Percentiles rank a stretch among this genome's conserved stretches.
phyloP scores from a whole-genome alignment of 1,140 invertebrate genomes.

The Sminthurinus signatus region DNA sequence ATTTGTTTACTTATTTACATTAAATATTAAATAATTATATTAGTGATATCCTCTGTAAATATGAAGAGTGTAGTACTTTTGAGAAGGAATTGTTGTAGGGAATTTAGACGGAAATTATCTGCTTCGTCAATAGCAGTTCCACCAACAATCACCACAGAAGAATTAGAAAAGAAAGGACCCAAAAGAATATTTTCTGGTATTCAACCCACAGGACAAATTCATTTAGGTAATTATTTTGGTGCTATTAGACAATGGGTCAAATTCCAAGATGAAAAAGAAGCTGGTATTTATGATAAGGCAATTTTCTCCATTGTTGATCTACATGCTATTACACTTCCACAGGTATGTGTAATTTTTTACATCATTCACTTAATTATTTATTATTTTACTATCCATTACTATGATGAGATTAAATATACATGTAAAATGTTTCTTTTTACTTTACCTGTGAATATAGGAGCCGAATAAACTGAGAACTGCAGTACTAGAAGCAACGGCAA shows the following conservation, averaged over 20 bases:
- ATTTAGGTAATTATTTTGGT: slow-evolving; percentile 96
- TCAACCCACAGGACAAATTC: slow-evolving; percentile 88
- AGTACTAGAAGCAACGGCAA: slow-evolving; percentile 70
- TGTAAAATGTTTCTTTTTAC: too few species aligned
- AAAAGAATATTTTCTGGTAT: slow-evolving; percentile 77
- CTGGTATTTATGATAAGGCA: slow-evolving; percentile 52
- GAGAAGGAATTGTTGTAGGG: too few species aligned
- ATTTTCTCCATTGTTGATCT: slow-evolving; percentile 87
- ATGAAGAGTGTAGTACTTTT: too few species aligned
- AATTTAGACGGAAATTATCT: too few species aligned
- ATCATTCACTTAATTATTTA: not conserved
- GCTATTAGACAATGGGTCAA: slow-evolving; percentile 80
- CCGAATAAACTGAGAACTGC: slow-evolving; percentile 59
- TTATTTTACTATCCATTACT: not conserved
- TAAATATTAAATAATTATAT: too few species aligned
- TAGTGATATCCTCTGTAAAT: too few species aligned
- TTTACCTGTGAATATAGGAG: slow-evolving; percentile 59
- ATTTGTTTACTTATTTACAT: too few species aligned
- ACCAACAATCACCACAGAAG: not conserved
- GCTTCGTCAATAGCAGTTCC: not conserved
- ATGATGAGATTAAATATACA: not conserved
- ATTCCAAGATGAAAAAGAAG: slow-evolving; percentile 60
- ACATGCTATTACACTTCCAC: slow-evolving; percentile 84
- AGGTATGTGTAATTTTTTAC: slow-evolving; percentile 52
- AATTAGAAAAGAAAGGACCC: not conserved